phyloP scores from a whole-genome alignment of 2,797 vertebrate species.

The Hippocampus kuda region DNA sequence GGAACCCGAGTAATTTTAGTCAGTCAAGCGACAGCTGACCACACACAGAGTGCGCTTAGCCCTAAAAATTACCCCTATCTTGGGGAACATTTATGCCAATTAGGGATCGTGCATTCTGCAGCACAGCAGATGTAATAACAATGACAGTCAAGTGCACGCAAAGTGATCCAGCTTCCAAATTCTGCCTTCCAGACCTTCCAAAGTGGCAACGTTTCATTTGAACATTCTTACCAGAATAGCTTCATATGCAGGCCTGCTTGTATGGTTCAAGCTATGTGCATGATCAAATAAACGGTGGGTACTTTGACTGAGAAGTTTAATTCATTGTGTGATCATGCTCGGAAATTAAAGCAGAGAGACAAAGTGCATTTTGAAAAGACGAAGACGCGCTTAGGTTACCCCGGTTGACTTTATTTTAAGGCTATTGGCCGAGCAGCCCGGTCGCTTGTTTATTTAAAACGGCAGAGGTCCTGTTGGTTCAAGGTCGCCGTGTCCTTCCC shows the following conservation, averaged over 20 bases:
- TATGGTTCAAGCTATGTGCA: too few species aligned
- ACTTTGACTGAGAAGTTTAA: too few species aligned
- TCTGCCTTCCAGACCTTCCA: background rate
- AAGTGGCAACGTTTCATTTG: background rate
- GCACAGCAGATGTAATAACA: conserved; percentile 30
- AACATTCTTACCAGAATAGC: background rate
- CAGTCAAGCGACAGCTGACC: conserved; percentile 36
- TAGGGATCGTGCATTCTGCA: conserved; percentile 36
- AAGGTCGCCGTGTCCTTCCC: conserved; percentile 50
- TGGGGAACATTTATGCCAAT: conserved; percentile 37
- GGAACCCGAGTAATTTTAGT: conserved; percentile 37
- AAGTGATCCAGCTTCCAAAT: background rate
- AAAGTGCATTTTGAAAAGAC: too few species aligned
- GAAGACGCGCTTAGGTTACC: background rate
- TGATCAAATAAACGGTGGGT: too few species aligned
- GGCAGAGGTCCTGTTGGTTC: conserved; percentile 10
- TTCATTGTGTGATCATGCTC: too few species aligned
- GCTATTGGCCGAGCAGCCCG: conserved; percentile 11
- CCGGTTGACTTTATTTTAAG: conserved; percentile 1
- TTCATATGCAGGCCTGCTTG: too few species aligned
- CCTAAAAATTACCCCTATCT: conserved; percentile 51
- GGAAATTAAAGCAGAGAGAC: too few species aligned
- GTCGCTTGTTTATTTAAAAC: conserved; percentile 21
- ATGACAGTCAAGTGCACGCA: conserved; percentile 28
- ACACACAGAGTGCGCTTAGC: conserved; percentile 50